A percentile compares a stretch with the other conserved stretches of the same genome.
phyloP scores from a whole-genome alignment of 2,888 invertebrate genomes.

The Clitarchus hookeri region DNA sequence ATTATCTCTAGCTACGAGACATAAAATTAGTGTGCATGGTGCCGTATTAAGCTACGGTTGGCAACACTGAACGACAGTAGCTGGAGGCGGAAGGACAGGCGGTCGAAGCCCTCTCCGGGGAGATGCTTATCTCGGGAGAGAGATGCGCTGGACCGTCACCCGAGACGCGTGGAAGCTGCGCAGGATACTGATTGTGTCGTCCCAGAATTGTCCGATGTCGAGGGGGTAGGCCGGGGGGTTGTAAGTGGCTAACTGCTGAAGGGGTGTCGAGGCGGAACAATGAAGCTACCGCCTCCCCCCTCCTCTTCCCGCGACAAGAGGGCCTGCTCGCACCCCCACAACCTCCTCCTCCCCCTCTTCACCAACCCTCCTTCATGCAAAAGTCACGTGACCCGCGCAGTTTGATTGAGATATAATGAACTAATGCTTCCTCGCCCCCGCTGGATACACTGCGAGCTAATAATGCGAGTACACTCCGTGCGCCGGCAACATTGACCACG shows the following conservation, averaged over 20 bases:
- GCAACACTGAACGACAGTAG: constrained; percentile 25
- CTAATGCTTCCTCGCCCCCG: constrained; percentile 27
- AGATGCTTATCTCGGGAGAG: neutral
- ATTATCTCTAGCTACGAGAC: no score
- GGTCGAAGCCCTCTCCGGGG: neutral
- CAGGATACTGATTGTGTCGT: neutral
- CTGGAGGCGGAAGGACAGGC: neutral
- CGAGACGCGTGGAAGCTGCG: neutral
- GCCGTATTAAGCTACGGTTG: no score
- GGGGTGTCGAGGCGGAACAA: neutral
- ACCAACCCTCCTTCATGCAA: neutral
- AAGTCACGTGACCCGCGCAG: constrained; percentile 31
- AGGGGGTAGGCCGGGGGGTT: neutral
- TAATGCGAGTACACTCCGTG: neutral
- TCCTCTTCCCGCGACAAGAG: no score
- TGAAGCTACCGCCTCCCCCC: neutral
- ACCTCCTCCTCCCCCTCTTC: neutral
- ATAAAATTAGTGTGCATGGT: no score
- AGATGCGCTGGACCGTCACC: neutral
- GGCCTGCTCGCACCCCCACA: no score
- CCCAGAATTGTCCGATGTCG: neutral
- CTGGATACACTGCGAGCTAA: neutral
- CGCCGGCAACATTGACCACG: neutral
- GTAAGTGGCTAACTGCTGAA: neutral
- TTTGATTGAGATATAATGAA: constrained; percentile 40